A percentile compares a stretch with the other conserved stretches of the same genome.
These are phyloP conservation scores for Lepus americanus DNA, from an alignment of 2,113 vertebrate genomes.

Conservation along the genomic window DNA sequence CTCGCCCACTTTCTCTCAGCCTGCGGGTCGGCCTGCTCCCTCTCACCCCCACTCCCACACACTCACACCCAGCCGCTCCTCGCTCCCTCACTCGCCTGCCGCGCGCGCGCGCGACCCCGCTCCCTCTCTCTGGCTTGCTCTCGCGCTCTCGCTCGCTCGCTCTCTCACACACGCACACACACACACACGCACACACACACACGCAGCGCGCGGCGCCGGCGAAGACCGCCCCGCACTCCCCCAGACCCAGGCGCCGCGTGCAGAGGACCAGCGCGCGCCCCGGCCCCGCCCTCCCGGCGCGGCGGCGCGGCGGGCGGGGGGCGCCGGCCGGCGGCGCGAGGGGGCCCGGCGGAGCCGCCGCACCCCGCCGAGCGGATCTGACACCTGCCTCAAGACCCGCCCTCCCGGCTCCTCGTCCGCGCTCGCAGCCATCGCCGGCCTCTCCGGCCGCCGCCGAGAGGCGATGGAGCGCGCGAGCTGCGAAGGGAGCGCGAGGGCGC, in stretches of 20 bases:
- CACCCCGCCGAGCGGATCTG: not conserved
- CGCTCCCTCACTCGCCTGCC: slow-evolving; percentile 1
- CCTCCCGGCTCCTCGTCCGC: not conserved
- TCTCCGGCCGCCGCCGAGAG: not conserved
- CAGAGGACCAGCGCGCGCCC: not conserved
- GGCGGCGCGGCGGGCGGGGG: not conserved
- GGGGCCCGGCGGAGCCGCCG: not conserved
- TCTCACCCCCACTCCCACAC: slow-evolving; percentile 2
- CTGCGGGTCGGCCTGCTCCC: not conserved
- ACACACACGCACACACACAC: not conserved
- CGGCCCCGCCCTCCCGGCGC: slow-evolving; percentile 51
- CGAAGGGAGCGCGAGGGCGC: slow-evolving; percentile 16
- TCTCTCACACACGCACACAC: not conserved
- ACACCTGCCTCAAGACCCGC: slow-evolving; percentile 46
- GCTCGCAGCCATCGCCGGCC: not conserved
- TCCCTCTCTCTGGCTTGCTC: not conserved
- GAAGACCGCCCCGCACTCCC: slow-evolving; percentile 27
- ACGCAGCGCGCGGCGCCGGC: slow-evolving; percentile 62
- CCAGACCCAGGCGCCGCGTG: slow-evolving; percentile 44
- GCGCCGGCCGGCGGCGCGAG: not conserved
- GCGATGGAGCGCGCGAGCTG: not conserved
- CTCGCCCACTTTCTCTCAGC: slow-evolving; percentile 63
- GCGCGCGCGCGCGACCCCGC: slow-evolving; percentile 25
- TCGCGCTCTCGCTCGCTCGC: not conserved
- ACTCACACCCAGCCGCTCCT: slow-evolving; percentile 8